Conservation (phyloP, 2,113 vertebrate genomes). For the Okapia johnstoni region DNA sequence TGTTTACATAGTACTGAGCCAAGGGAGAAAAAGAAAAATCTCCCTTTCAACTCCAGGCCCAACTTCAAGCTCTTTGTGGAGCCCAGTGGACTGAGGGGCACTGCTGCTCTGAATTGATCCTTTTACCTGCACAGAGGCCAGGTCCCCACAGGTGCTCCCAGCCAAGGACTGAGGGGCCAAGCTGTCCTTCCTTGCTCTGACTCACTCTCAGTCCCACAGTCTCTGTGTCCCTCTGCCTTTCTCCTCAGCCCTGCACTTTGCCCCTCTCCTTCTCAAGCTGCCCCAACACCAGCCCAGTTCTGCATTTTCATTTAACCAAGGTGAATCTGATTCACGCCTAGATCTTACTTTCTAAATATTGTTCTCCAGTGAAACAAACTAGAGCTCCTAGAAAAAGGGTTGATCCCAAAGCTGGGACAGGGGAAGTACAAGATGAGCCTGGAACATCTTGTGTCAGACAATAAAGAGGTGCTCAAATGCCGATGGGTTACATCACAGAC, state of each 20-base stretch:
- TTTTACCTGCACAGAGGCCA: neutral
- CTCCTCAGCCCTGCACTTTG: neutral
- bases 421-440: neutral
- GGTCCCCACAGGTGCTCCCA: neutral
- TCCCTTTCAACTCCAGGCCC: neutral
- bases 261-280: neutral
- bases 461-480: neutral
- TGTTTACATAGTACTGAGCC: neutral
- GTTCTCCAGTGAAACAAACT: neutral
- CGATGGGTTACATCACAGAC: too few species aligned
- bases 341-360: neutral
- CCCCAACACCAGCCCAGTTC: neutral
- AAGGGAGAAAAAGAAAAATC: neutral
- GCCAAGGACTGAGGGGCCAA: neutral
- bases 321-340: neutral
- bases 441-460: neutral
- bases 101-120: neutral
- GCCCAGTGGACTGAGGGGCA: neutral
- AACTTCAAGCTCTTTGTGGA: too few species aligned
- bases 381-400: neutral
- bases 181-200: neutral
- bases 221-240: neutral
- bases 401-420: neutral
- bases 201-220: neutral
- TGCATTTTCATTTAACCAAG: neutral